Conservation (phyloP, 2,113 vertebrate species). For the Sylvia atricapilla region DNA sequence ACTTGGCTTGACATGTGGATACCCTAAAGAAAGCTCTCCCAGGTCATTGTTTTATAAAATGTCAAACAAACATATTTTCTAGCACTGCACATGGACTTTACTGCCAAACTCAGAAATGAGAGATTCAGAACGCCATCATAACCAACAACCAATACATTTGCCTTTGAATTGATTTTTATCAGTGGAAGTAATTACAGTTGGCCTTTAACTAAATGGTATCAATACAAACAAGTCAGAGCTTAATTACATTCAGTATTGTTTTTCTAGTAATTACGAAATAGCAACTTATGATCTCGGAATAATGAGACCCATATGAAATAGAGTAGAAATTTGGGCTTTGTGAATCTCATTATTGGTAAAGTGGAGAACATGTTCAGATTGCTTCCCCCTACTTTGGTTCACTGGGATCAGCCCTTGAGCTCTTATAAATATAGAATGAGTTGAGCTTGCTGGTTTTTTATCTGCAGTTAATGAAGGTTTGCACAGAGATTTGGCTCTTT, state of each 20-base stretch:
- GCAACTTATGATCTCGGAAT: neutral
- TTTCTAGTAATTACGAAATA: neutral
- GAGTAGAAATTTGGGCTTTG: neutral
- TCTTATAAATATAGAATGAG: neutral
- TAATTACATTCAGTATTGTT: neutral
- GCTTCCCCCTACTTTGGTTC: neutral
- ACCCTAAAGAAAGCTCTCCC: neutral
- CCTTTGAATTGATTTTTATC: neutral
- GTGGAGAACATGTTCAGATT: neutral
- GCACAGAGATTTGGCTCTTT: neutral
- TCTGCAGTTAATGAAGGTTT: neutral
- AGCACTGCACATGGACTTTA: neutral
- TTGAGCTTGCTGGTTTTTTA: neutral
- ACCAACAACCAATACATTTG: neutral
- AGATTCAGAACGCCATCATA: neutral
- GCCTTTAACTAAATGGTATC: neutral
- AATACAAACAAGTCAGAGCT: neutral
- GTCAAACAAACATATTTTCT: neutral
- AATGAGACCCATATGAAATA: neutral
- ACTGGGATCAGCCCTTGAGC: neutral
- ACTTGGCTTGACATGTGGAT: neutral
- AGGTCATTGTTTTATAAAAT: neutral
- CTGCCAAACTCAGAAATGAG: neutral
- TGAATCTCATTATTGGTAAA: neutral
- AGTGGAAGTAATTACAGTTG: neutral